phyloP scores from a whole-genome alignment of 2,888 invertebrate genomes.

The Cataglyphis rosenhaueri region DNA sequence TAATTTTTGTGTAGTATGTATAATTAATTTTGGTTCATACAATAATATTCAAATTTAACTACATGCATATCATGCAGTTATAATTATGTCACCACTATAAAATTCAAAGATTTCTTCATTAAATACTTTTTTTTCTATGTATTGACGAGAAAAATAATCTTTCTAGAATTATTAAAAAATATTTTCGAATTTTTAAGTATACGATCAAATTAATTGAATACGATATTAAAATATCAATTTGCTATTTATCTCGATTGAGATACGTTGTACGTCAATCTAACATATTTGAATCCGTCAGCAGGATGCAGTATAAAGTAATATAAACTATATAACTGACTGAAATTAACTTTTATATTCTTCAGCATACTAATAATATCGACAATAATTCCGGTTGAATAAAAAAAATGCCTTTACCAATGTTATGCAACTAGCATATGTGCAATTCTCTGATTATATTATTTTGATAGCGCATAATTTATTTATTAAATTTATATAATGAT shows the following conservation, averaged over 20 bases:
- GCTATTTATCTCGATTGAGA: background rate
- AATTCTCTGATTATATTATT: background rate
- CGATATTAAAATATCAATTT: conserved; percentile 21
- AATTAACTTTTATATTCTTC: conserved; percentile 20
- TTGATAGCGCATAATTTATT: background rate
- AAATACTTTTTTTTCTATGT: too few species aligned
- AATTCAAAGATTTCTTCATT: too few species aligned
- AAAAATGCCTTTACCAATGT: background rate
- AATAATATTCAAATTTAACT: too few species aligned
- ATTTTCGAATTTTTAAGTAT: too few species aligned
- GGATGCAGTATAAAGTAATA: conserved; percentile 15
- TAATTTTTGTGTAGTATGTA: background rate
- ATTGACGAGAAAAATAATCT: too few species aligned
- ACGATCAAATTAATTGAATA: conserved; percentile 10
- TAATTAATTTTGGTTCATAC: background rate
- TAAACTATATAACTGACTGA: conserved; percentile 10
- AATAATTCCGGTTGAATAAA: background rate
- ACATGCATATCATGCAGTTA: too few species aligned
- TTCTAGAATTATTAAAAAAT: too few species aligned
- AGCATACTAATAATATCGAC: conserved; percentile 2
- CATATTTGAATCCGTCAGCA: conserved; percentile 23
- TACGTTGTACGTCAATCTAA: background rate
- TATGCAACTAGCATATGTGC: background rate
- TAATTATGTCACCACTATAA: too few species aligned
- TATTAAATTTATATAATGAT: background rate